phyloP scores from a whole-genome alignment of 2,113 vertebrate genomes.

The Poicephalus gulielmi region DNA sequence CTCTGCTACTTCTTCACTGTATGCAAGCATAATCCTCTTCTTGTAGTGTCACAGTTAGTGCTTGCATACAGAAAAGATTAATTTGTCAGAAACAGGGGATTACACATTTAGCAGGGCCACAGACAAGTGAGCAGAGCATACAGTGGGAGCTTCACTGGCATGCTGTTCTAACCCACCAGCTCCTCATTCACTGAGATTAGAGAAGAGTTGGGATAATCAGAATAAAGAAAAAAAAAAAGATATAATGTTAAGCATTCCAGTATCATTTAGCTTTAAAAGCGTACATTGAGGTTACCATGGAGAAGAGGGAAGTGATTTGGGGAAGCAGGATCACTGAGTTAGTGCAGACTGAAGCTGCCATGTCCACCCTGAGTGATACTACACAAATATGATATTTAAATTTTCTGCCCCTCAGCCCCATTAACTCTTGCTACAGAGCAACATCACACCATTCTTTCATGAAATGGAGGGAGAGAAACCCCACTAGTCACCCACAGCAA shows the following conservation, averaged over 20 bases:
- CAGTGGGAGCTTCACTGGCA: background rate
- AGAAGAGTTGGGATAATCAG: background rate
- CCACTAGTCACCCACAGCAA: background rate
- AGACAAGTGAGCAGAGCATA: background rate
- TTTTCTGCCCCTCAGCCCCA: background rate
- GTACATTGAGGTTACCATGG: background rate
- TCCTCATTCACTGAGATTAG: background rate
- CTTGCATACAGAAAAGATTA: background rate
- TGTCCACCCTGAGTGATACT: rapidly evolving
- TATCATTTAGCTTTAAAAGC: background rate
- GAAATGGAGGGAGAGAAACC: background rate
- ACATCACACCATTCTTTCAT: background rate
- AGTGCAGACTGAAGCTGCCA: background rate
- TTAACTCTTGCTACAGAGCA: background rate
- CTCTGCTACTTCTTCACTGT: background rate
- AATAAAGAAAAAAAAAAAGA: background rate
- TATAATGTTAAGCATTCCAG: background rate
- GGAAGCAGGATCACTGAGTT: background rate
- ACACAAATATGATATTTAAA: background rate
- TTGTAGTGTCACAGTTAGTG: slow-evolving; percentile 5
- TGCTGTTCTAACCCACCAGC: background rate
- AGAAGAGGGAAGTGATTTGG: background rate
- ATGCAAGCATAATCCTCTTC: slow-evolving; percentile 16
- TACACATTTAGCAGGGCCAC: background rate
- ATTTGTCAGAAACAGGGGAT: slow-evolving; percentile 50